A percentile compares a stretch with the other conserved stretches of the same genome.
Conservation (phyloP, 2,113 vertebrate species). For the Regulus satrapa region DNA sequence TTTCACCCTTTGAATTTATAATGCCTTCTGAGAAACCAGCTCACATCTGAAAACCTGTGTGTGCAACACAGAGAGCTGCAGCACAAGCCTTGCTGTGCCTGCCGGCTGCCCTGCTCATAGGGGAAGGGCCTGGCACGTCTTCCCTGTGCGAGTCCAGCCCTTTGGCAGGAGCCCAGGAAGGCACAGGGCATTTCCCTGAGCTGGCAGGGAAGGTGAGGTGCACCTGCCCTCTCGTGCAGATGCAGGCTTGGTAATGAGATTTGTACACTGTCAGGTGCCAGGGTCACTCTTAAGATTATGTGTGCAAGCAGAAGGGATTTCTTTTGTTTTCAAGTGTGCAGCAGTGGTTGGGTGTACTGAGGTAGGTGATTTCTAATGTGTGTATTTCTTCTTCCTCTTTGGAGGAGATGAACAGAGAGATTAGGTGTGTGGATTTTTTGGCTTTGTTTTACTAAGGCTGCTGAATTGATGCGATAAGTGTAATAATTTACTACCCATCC, state of each 20-base stretch:
- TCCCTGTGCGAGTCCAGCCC: background rate
- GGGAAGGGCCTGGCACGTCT: rapidly evolving
- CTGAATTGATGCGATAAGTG: background rate
- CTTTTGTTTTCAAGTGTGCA: background rate
- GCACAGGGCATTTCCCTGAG: rapidly evolving
- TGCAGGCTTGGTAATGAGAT: background rate
- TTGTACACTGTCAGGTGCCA: rapidly evolving
- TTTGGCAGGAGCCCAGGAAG: background rate
- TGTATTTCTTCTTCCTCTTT: background rate
- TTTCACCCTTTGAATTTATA: background rate
- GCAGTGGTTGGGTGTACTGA: background rate
- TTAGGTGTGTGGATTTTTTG: background rate
- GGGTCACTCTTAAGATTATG: background rate
- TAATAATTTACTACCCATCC: background rate
- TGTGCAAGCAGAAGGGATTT: background rate
- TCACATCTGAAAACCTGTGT: background rate
- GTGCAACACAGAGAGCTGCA: background rate
- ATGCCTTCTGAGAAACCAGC: background rate
- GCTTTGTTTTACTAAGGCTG: background rate
- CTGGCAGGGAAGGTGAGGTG: background rate
- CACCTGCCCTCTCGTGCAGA: background rate
- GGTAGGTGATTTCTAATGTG: background rate
- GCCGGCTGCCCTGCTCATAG: rapidly evolving
- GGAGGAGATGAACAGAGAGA: background rate
- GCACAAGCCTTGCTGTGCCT: rapidly evolving